Evolutionary conservation across 1,140 invertebrate genomes (phyloP), one percentile per base, ranked within the genome.

Genomic region (Drosophila lacertosa): DNA sequence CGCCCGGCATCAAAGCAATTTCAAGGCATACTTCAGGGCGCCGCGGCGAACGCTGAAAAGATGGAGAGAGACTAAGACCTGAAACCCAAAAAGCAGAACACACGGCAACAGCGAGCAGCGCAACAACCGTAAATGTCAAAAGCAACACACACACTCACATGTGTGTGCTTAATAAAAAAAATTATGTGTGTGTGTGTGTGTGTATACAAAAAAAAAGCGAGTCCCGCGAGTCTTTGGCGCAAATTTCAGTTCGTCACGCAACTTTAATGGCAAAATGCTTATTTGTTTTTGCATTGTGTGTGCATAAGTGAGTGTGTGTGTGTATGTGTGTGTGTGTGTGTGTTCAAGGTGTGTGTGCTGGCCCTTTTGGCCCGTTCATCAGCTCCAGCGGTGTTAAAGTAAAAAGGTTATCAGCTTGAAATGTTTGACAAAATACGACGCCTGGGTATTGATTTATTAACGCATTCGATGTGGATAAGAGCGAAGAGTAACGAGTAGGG

Each of bases 241-340:
- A 88, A 88, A 89, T 88, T 88, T 88, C 74, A 78, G 74, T 82
- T 89, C 82, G 82, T 88, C 82, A 88, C 82, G 82, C 82, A 88
- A 88, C 82, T 86, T 88, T 82, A 88, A 88, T 88, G 82, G 82
- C 74, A 77, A 77, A 81, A 74, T 88, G 72, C 82, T 70, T 88
- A 82, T 81, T 81, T 77, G 77, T 77, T 77, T 84, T 70, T 79
- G 63, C 62, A 60, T 62, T 60, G 60, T 51, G 24, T 37, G 40
- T 37, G 45, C 32, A 39, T 10, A 3, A 40, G n/a, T n/a, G 45
- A 51, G 24, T 32, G n/a, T 44, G 11, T 47, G 13, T 63, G 13
- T 44, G 18, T 53, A 9, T 53, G 29, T 24, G 22, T 20, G 4
- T 48, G 18, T 20, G 32, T 33, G 22, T 53, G 40, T 20, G 39